A percentile compares a stretch with the other conserved stretches of the same genome.
Conservation (phyloP, 1,140 invertebrate species). For the Charaxes varanes region DNA sequence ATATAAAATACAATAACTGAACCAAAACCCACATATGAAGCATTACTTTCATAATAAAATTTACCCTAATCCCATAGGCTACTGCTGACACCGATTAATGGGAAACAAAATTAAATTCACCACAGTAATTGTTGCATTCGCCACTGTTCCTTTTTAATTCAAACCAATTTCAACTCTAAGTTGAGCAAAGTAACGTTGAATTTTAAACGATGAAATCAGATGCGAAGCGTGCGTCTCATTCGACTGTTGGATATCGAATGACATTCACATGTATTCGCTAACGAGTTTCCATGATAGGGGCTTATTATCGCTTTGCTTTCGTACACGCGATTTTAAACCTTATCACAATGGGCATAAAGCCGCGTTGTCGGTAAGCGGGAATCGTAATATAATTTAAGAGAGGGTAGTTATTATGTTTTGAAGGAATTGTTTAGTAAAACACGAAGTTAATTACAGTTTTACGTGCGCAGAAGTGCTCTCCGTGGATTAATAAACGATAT, state of each 20-base stretch:
- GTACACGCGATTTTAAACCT: slow-evolving; percentile 26
- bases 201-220: slow-evolving; percentile 22
- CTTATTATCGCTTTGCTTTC: slow-evolving; percentile 32
- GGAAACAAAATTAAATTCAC: slow-evolving; percentile 62
- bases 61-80: slow-evolving; percentile 48
- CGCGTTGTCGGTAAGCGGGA: background rate
- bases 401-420: slow-evolving; percentile 45
- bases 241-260: slow-evolving; percentile 57
- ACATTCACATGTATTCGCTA: slow-evolving; percentile 57
- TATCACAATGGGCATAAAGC: slow-evolving; percentile 20
- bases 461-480: slow-evolving; percentile 36
- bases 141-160: slow-evolving; percentile 13
- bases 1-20: slow-evolving; percentile 1
- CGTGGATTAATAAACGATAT: slow-evolving; percentile 27
- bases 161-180: slow-evolving; percentile 32
- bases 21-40: background rate
- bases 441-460: slow-evolving; percentile 48
- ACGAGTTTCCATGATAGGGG: slow-evolving; percentile 54
- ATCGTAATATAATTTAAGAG: slow-evolving; percentile 28
- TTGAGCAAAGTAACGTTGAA: slow-evolving; percentile 26
- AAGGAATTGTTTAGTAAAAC: slow-evolving; percentile 52
- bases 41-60: slow-evolving; percentile 46
- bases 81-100: slow-evolving; percentile 53
- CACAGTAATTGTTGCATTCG: slow-evolving; percentile 44
- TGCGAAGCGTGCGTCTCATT: slow-evolving; percentile 23